Evolutionary conservation across 2,113 vertebrate genomes (phyloP), one percentile per base, ranked within the genome.

Genomic region (Ochotona princeps): DNA sequence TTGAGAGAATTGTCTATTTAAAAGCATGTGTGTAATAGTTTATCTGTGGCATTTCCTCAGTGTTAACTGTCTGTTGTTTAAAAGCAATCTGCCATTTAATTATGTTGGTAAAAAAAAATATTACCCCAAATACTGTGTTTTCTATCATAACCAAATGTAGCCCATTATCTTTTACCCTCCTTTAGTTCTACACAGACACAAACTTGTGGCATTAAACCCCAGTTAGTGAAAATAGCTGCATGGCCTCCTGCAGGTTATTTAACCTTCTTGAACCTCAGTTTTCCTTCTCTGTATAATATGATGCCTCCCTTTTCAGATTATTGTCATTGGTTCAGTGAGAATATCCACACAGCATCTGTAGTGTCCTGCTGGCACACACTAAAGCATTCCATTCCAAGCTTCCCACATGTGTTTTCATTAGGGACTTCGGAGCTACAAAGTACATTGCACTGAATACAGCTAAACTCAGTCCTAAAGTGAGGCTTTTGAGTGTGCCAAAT

Each of bases 11-110:
- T 92, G 32, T 83, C 80, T 85, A 2, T 54, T 85, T 91, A 87
- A 79, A 95, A 87, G 9, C 25, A 65, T 72, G 13, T 87, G 35
- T 67, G 2, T 82, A 89, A 44, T 75, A 83, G 69, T 79, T 87
- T 86, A 32, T 92, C 67, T 83, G 47, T 83, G 28, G 63, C n/a
- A 93, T 94, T 92, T 93, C 61, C 28, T 88, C 32, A 25, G 7
- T 84, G 73, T 89, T 91, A 93, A 86, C 76, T 87, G 6, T 89
- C 35, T 92, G 85, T 35, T 69, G 47, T 78, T 88, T 92, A 93
- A 92, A 95, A 78, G 38, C 89, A 81, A 87, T 76, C 82, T 94
- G 47, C 74, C 81, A 80, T 88, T 93, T 93, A 96, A 91, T 96
- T 67, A 0, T 91, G 38, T 61, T 78, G 47, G 35, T 75, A 49